Conservation (phyloP, 2,888 invertebrate species). For the Notocelia uddmanniana region DNA sequence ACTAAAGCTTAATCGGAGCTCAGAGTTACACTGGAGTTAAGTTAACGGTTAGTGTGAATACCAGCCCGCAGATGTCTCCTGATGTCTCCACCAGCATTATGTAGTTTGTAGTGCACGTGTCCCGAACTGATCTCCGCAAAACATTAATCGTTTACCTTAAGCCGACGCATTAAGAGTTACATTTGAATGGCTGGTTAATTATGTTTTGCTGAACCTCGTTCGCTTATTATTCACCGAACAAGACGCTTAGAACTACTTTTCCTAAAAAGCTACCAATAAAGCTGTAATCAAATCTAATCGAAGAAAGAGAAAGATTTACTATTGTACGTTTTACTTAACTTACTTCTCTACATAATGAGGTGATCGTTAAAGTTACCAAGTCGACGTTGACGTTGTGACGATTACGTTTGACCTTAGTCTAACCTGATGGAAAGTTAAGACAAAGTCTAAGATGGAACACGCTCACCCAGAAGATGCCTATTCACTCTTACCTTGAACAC, state of each 20-base stretch:
- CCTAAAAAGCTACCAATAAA: conserved; percentile 23
- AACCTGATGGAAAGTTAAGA: too few relatives aligned
- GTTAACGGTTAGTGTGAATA: not conserved
- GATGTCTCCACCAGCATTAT: conserved; percentile 19
- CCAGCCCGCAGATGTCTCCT: conserved; percentile 17
- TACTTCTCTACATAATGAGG: too few relatives aligned
- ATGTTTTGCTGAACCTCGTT: conserved; percentile 9
- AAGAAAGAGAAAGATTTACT: too few relatives aligned
- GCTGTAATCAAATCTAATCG: conserved; percentile 22
- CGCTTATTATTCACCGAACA: conserved; percentile 11
- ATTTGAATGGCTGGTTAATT: conserved; percentile 15
- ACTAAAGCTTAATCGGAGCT: not conserved
- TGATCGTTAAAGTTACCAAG: too few relatives aligned
- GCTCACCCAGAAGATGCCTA: too few relatives aligned
- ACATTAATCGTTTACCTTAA: not conserved
- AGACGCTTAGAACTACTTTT: conserved; percentile 10
- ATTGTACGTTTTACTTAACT: too few relatives aligned
- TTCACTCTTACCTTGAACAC: too few relatives aligned
- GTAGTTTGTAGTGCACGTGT: conserved; percentile 15
- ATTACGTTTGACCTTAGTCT: too few relatives aligned
- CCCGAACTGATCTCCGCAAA: not conserved
- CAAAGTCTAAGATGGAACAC: too few relatives aligned
- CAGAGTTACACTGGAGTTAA: not conserved
- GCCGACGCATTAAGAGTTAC: not conserved
- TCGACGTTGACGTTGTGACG: too few relatives aligned